phyloP scores from a whole-genome alignment of 2,797 vertebrate genomes.

The Brachyrhaphis roseni region DNA sequence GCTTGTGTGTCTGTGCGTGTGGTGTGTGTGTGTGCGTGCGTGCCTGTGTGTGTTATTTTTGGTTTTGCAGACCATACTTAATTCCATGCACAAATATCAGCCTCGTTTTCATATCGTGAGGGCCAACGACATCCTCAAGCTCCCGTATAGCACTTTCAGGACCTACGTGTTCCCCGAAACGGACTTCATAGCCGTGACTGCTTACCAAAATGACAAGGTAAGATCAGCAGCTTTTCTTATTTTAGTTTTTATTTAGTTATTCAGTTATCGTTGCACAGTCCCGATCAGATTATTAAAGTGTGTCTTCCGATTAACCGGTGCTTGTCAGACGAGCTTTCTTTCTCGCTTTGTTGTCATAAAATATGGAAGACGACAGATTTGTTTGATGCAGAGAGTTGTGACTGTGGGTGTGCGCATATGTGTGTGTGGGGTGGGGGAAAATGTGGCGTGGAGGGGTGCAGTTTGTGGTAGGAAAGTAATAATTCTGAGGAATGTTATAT shows the following conservation, averaged over 20 bases:
- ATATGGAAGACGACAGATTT: constrained; percentile 70
- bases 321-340: constrained; percentile 15
- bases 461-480: constrained; percentile 46
- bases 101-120: constrained; percentile 96
- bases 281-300: neutral
- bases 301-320: neutral
- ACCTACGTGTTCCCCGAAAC: constrained; percentile 98
- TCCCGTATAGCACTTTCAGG: constrained; percentile 97
- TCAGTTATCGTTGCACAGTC: neutral
- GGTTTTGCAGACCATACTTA: constrained; percentile 90
- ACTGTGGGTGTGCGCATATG: neutral
- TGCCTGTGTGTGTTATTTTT: constrained; percentile 25
- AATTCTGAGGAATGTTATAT: constrained; percentile 73
- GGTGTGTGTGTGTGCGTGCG: constrained; percentile 13
- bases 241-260: neutral
- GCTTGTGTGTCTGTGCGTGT: constrained; percentile 17
- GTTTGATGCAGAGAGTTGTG: constrained; percentile 30
- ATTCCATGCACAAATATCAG: constrained; percentile 99
- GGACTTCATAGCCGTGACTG: constrained; percentile 98
- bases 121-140: constrained; percentile 97
- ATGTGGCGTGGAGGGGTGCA: constrained; percentile 1
- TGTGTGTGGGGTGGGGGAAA: neutral
- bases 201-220: constrained; percentile 99
- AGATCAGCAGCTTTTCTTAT: constrained; percentile 40
- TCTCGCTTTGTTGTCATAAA: constrained; percentile 70